Base-by-base conservation (phyloP, 2,113 vertebrate genomes). In the Chascanopsetta lugubris region DNA sequence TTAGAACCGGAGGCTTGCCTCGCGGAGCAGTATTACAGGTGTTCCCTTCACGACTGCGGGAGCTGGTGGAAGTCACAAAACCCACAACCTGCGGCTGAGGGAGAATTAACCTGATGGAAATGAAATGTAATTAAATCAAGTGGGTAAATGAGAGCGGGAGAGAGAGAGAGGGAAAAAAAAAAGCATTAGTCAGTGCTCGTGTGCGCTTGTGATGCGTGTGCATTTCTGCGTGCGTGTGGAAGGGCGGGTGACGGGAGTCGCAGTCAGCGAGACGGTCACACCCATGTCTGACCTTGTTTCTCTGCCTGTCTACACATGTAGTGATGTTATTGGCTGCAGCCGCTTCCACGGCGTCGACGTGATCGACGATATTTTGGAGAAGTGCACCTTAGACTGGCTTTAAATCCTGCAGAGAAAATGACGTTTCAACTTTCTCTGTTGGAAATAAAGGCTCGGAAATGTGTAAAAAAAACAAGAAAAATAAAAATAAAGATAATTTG, bases 281-380 rank as follows among this genome's bases (percentile, higher is more conserved):
- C 83, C 79, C 85, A 82, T 26, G 68, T 82, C 83, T 87, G 77
- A 86, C 82, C 87, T 87, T 80, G 73, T 85, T 82, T 80, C 77
- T 67, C 76, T 48, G 72, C 77, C 63, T 84, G 83, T 85, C 80
- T 86, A 73, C 75, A 83, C 80, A 79, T 69, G n/a, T n/a, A n/a
- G n/a, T n/a, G n/a, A n/a, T n/a, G 68, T 60, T 60, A 72, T 84
- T 69, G 20, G 60, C 74, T 76, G 70, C 63, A 68, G 73, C 82
- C 71, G 71, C 49, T 66, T 79, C 24, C n/a, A 10, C 38, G 18
- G 58, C 12, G 27, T 57, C 55, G 74, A 77, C 66, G 20, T 3
- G n/a, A 45, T 4, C n/a, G 10, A 42, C 22, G 47, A 53, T 34
- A 53, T 8, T 5, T 29, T 34, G 10, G 11, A 34, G 9, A 18